phyloP scores from a whole-genome alignment of 1,140 invertebrate species.

The Aphis craccivora region DNA sequence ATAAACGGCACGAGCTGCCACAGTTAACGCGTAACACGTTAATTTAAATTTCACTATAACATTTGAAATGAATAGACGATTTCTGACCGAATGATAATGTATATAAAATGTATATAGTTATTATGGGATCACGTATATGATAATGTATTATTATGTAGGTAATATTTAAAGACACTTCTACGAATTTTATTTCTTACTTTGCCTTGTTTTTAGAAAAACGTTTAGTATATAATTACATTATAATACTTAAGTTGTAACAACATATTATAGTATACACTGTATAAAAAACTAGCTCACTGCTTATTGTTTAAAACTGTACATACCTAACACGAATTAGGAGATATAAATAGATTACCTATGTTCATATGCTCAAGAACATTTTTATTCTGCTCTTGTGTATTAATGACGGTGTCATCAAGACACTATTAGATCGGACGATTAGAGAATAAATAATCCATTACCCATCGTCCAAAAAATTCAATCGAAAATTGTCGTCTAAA shows the following conservation, averaged over 20 bases:
- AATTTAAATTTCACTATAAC: slow-evolving; percentile 14
- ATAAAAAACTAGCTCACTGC: background rate
- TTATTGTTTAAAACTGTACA: background rate
- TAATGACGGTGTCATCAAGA: background rate
- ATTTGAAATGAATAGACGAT: background rate
- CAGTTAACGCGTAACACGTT: background rate
- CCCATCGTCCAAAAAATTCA: background rate
- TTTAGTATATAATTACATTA: background rate
- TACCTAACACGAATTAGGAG: no score
- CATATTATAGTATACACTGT: background rate
- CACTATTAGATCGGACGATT: background rate
- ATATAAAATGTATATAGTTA: background rate
- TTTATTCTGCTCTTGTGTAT: background rate
- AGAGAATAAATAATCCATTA: no score
- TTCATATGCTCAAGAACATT: background rate
- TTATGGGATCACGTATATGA: background rate
- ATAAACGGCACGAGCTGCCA: background rate
- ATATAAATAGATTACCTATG: no score
- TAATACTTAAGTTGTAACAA: background rate
- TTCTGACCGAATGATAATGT: background rate
- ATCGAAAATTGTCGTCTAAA: background rate
- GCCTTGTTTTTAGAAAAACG: background rate
- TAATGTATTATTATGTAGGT: background rate
- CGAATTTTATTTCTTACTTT: background rate
- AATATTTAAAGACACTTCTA: background rate